phyloP scores from a whole-genome alignment of 1,140 invertebrate species.

The Pogonomyrmex barbatus region DNA sequence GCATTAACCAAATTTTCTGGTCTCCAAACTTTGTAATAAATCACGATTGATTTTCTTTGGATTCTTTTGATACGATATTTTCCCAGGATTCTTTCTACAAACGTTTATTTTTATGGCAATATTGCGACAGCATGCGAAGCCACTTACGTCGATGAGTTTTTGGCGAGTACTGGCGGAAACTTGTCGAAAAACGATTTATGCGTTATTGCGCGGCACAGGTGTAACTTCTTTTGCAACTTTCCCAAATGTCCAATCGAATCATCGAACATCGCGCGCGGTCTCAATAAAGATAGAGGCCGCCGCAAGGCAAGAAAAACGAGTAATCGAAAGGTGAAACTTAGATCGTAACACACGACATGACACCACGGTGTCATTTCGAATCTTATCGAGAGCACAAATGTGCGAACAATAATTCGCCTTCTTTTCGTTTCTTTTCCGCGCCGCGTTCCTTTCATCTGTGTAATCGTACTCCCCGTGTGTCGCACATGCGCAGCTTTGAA shows the following conservation, averaged over 20 bases:
- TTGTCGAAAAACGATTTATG: constrained; percentile 54
- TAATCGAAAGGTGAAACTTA: constrained; percentile 51
- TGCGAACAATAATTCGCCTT: background rate
- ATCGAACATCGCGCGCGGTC: background rate
- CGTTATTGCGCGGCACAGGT: constrained; percentile 48
- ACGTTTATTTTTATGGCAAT: constrained; percentile 33
- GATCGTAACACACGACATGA: constrained; percentile 6
- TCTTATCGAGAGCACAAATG: background rate
- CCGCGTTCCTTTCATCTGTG: background rate
- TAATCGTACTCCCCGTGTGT: background rate
- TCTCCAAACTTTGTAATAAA: background rate
- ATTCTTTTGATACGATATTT: background rate
- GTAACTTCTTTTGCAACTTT: constrained; percentile 53
- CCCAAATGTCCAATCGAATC: constrained; percentile 20
- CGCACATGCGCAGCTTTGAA: background rate
- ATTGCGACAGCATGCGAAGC: constrained; percentile 41
- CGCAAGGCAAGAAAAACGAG: constrained; percentile 4
- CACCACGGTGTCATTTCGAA: background rate
- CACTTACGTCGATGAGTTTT: constrained; percentile 59
- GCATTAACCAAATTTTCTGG: background rate
- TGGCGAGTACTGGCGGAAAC: constrained; percentile 31
- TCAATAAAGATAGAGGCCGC: constrained; percentile 16
- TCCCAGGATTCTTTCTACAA: constrained; percentile 16
- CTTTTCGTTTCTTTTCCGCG: background rate
- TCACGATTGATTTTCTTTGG: background rate